These are phyloP conservation scores for Bryconaethiops microstoma DNA, from an alignment of 2,797 vertebrate species.

Conservation along the genomic window DNA sequence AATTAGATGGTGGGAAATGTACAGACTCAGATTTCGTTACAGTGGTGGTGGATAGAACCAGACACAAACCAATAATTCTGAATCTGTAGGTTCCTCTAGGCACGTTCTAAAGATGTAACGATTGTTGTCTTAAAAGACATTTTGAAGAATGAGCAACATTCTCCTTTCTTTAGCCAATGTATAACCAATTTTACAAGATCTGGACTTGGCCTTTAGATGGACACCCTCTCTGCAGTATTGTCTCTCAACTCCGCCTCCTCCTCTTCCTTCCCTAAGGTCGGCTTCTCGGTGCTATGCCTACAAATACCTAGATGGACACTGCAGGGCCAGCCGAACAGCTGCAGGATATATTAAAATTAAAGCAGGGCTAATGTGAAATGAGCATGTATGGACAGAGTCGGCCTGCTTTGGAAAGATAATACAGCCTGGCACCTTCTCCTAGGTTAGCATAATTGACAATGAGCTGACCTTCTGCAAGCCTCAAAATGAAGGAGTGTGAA, in stretches of 20 bases:
- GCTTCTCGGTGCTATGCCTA: conserved; percentile 1
- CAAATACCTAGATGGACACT: not conserved
- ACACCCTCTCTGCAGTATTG: conserved; percentile 7
- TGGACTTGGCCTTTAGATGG: not conserved
- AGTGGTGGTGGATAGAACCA: too few species aligned
- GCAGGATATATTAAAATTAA: conserved; percentile 2
- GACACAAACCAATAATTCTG: too few species aligned
- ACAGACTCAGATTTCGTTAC: too few species aligned
- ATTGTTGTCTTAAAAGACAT: too few species aligned
- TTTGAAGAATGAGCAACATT: not conserved
- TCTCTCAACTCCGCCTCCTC: conserved; percentile 1
- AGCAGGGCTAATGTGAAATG: not conserved
- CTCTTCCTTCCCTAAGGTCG: not conserved
- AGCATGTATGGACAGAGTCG: not conserved
- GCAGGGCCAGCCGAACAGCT: not conserved
- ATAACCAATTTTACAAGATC: not conserved
- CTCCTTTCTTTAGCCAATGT: not conserved
- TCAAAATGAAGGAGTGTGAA: conserved; percentile 17
- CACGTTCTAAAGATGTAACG: too few species aligned
- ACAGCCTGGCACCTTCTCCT: conserved; percentile 24
- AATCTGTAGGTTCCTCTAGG: too few species aligned
- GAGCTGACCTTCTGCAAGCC: conserved; percentile 10
- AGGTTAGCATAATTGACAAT: not conserved
- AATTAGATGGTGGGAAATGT: too few species aligned
- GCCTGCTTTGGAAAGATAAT: not conserved